phyloP scores from a whole-genome alignment of 2,797 vertebrate species.

The Chloroceryle inda region DNA sequence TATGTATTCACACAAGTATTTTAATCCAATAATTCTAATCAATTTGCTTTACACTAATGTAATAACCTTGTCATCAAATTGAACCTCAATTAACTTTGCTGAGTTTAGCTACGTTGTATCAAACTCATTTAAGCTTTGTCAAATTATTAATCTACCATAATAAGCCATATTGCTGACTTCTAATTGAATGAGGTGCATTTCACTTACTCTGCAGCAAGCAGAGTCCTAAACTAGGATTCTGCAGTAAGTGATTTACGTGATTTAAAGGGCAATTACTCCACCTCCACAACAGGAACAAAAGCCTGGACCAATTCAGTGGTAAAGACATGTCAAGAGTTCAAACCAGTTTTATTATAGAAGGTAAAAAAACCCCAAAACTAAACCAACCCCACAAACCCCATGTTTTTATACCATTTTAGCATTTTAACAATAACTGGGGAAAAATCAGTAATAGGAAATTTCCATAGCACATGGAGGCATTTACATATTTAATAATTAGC shows the following conservation, averaged over 20 bases:
- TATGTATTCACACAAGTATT: no score
- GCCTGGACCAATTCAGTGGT: background rate
- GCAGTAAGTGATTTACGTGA: no score
- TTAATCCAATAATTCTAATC: no score
- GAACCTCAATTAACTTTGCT: no score
- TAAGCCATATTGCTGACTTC: background rate
- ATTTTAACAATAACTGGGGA: background rate
- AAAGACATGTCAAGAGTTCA: background rate
- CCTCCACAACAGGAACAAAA: background rate
- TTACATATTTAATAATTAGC: background rate
- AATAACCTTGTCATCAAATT: no score
- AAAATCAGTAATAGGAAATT: background rate
- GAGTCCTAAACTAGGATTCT: background rate
- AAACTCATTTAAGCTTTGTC: background rate
- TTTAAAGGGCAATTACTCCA: background rate
- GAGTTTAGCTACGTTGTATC: no score
- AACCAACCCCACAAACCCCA: background rate
- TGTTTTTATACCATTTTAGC: background rate
- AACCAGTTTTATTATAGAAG: background rate
- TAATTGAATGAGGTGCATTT: background rate
- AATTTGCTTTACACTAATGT: no score
- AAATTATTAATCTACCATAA: background rate
- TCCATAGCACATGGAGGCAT: background rate
- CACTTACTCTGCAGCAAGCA: background rate
- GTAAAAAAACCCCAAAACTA: background rate